Evolutionary conservation across 2,888 invertebrate species (phyloP).

Genomic region (Zeuzera pyrina): DNA sequence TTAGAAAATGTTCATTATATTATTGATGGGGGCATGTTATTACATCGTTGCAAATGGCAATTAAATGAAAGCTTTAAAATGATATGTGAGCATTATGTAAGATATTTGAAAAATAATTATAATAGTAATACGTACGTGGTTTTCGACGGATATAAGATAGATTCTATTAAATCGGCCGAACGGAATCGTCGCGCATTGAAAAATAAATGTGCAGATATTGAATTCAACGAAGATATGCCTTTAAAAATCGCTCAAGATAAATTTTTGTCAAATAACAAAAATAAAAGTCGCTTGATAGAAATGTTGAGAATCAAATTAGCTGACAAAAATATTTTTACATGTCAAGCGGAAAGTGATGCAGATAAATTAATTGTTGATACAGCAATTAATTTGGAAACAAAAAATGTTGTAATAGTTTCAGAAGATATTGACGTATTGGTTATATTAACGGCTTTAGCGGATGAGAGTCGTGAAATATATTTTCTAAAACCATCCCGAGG

Average conservation of each 20-base stretch:
- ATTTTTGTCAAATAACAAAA: not conserved
- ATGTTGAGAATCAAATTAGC: not conserved
- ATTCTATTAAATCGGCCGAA: not conserved
- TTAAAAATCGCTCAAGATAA: not conserved
- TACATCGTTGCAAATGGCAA: not conserved
- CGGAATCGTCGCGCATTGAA: not conserved
- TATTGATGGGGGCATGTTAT: not conserved
- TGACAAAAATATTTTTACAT: not conserved
- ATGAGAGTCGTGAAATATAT: no score
- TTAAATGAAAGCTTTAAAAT: not conserved
- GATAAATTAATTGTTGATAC: no score
- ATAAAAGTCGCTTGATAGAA: not conserved
- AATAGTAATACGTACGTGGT: not conserved
- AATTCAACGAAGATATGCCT: not conserved
- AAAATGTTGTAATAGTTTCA: no score
- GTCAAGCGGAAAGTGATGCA: no score
- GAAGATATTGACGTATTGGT: no score
- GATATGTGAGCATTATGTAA: not conserved
- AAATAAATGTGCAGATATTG: not conserved
- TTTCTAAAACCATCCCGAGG: no score
- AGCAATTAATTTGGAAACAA: no score
- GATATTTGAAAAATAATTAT: not conserved
- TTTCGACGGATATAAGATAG: not conserved
- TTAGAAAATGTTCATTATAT: slow-evolving; percentile 8
- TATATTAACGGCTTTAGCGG: no score